Base-by-base conservation (phyloP, 1,140 invertebrate genomes). In the Fopius arisanus region DNA sequence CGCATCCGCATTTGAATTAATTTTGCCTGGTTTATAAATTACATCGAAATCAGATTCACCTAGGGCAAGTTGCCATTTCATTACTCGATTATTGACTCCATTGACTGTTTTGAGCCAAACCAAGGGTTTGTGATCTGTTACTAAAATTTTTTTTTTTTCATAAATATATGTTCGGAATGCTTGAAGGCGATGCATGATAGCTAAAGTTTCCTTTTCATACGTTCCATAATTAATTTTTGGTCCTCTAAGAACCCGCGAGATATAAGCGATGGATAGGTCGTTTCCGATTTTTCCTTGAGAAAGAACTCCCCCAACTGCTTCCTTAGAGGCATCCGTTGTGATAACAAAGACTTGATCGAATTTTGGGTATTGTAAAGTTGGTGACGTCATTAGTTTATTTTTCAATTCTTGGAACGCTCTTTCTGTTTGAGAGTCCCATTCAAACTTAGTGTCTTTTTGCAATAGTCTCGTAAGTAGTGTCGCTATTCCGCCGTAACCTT, bases 31-130 rank as follows among this genome's bases (percentile, higher is more conserved):
- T 80, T 87, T 85, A 75, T 90, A 85, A 23, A 77, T 68, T 16
- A 90, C 84, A 72, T 88, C 76, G 66, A 85, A 88, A 33, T 88
- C 77, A 78, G 86, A 89, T 70, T 89, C 86, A 78, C 89, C 86
- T 28, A 91, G 72, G 75, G 84, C 80, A 7, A 90, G 31, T 66
- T 85, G 73, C 90, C 90, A 92, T n/a, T 89, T 75, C 2, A 87
- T 80, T 16, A 91, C 75, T 77, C 87, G 77, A 33, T 84, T 81
- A 10, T 89, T 1, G n/a, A n/a, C n/a, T n/a, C n/a, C n/a, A n/a
- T n/a, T n/a, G n/a, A 87, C 78, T 16, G 77, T 79, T 12, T 79
- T 77, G 0, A 89, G 70, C 82, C 83, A 90, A 16, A 72, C 75
- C 9, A 90, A 75, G 1, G 87, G 81, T 73, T 81, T 81, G 70